Evolutionary conservation across 2,888 invertebrate genomes (phyloP), one percentile per base, ranked within the genome.

Genomic region (Sinopyrophorus schimmeli): DNA sequence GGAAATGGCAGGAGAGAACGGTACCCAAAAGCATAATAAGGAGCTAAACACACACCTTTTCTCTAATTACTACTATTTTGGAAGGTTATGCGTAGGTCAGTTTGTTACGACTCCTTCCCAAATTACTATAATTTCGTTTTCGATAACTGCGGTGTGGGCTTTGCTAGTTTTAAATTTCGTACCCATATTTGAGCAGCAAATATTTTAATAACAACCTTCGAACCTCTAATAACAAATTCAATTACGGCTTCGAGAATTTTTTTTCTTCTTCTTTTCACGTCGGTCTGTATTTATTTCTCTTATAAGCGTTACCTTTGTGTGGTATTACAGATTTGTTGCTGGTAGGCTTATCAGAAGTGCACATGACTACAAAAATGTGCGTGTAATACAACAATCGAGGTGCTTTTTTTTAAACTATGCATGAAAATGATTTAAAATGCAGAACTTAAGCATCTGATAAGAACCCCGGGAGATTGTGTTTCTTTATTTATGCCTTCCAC

Each of bases 51-150:
- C 47, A 53, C 46, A 32, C 46, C 53, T 46, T 20, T 37, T 40
- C 53, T 32, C 28, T 53, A 49, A 60, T 53, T 55, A 60, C 57
- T 53, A 55, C 55, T 58, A 60, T 60, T 60, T 55, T 54, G 53
- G n/a, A n/a, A n/a, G 47, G 46, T 50, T 55, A 52, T 42, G 53
- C 55, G 52, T 56, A 53, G 58, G 51, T 53, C 57, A 55, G 52
- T 60, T 58, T 55, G 57, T 60, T 58, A 58, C 51, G 46, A 34
- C 50, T 37, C n/a, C n/a, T n/a, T 23, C 26, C 30, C 34, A 58
- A 60, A 60, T 60, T 51, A 60, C 60, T 60, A 55, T 60, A 60
- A 60, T 60, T 56, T 42, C 16, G 38, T 53, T 59, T 55, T 60
- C 43, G 50, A 52, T 54, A 52, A 50, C 38, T 43, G 48, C 34